These are phyloP conservation scores for Mylabris sibirica DNA, from an alignment of 2,888 invertebrate genomes.

Conservation along the genomic window DNA sequence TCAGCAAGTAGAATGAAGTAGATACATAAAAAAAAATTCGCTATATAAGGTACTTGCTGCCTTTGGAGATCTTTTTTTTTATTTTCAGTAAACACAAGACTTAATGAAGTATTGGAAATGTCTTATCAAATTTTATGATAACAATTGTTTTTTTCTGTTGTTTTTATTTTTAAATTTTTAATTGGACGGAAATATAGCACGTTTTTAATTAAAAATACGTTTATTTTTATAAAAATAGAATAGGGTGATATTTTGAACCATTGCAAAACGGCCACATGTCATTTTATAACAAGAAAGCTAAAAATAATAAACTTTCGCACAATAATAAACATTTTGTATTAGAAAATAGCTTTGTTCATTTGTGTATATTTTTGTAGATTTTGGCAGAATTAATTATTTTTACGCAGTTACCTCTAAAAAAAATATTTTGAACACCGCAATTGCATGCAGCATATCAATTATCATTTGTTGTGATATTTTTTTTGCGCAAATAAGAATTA, in stretches of 20 bases:
- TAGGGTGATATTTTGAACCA: neutral
- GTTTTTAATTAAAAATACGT: no score
- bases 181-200: no score
- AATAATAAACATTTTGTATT: constrained; percentile 3
- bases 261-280: neutral
- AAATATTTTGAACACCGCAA: neutral
- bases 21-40: no score
- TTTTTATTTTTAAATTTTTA: no score
- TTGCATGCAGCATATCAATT: constrained; percentile 1
- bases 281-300: neutral
- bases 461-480: neutral
- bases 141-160: no score
- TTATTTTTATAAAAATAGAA: neutral
- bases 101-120: no score
- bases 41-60: no score
- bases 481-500: neutral
- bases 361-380: neutral
- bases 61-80: no score
- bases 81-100: no score
- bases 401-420: neutral
- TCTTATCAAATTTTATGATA: no score
- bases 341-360: neutral
- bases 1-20: no score
- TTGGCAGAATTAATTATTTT: constrained; percentile 7
- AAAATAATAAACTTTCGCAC: neutral